Evolutionary conservation across 2,113 vertebrate species (phyloP).

Genomic region (Eolophus roseicapilla): DNA sequence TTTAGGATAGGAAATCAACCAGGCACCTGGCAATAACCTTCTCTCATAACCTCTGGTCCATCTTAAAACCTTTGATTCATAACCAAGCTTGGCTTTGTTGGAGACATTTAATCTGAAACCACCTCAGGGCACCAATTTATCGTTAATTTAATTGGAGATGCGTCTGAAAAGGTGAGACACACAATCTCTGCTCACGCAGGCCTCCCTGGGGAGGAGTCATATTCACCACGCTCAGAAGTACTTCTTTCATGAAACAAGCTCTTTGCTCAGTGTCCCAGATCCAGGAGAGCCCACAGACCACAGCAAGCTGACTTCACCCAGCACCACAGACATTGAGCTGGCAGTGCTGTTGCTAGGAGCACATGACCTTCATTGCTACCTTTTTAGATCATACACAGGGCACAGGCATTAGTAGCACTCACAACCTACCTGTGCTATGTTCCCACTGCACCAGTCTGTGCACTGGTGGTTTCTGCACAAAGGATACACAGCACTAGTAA

Average conservation of each 20-base stretch:
- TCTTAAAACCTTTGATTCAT: conserved; percentile 37
- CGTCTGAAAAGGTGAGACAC: conserved; percentile 11
- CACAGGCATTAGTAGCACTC: not conserved
- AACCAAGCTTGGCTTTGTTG: not conserved
- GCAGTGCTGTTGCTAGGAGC: not conserved
- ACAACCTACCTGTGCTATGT: not conserved
- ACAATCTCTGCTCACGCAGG: conserved; percentile 3
- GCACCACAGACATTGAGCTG: not conserved
- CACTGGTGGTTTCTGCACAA: not conserved
- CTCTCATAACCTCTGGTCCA: not conserved
- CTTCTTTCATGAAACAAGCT: not conserved
- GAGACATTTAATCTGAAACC: conserved; percentile 51
- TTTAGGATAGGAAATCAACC: not conserved
- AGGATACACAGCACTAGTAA: not conserved
- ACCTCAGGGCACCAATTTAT: conserved; percentile 40
- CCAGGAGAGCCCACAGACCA: not conserved
- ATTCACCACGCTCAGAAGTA: conserved; percentile 1
- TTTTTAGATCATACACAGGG: not conserved
- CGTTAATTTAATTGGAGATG: conserved; percentile 62
- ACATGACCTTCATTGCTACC: not conserved
- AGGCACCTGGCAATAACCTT: not conserved
- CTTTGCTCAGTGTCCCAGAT: conserved; percentile 5
- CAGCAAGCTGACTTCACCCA: not conserved
- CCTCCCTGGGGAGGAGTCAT: conserved; percentile 44
- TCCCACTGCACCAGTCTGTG: not conserved